These are phyloP conservation scores for Parascotia fuliginaria DNA, from an alignment of 2,888 invertebrate species.

Conservation along the genomic window DNA sequence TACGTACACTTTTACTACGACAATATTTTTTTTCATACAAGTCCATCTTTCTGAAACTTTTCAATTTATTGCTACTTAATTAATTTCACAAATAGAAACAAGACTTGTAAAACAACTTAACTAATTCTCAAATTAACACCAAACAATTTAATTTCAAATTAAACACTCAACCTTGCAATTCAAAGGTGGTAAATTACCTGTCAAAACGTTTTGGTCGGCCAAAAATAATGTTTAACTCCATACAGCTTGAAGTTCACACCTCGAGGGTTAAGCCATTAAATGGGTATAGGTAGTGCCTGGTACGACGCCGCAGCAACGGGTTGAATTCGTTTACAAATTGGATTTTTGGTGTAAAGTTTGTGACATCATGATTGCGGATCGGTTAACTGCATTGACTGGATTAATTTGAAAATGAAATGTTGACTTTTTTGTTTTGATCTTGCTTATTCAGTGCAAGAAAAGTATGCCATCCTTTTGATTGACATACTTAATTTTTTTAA, in stretches of 20 bases:
- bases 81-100: too few relatives aligned
- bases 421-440: not conserved
- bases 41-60: too few relatives aligned
- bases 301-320: slow-evolving; percentile 43
- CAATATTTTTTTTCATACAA: too few relatives aligned
- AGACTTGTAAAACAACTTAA: not conserved
- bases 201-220: slow-evolving; percentile 41
- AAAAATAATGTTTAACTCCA: slow-evolving; percentile 44
- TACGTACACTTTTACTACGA: too few relatives aligned
- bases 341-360: slow-evolving; percentile 21
- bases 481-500: too few relatives aligned
- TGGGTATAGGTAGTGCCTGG: slow-evolving; percentile 45
- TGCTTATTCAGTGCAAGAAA: not conserved
- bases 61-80: too few relatives aligned
- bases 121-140: not conserved
- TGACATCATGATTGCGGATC: slow-evolving; percentile 12
- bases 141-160: slow-evolving; percentile 7
- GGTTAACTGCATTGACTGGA: slow-evolving; percentile 15
- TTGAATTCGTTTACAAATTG: slow-evolving; percentile 32
- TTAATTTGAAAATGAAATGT: not conserved
- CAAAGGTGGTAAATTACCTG: slow-evolving; percentile 48
- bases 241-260: slow-evolving; percentile 53
- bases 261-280: slow-evolving; percentile 49
- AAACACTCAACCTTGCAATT: slow-evolving; percentile 9
- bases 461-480: too few relatives aligned